A percentile compares a stretch with the other conserved stretches of the same genome.
phyloP scores from a whole-genome alignment of 2,797 vertebrate species.

The Odontamblyopus rebecca region DNA sequence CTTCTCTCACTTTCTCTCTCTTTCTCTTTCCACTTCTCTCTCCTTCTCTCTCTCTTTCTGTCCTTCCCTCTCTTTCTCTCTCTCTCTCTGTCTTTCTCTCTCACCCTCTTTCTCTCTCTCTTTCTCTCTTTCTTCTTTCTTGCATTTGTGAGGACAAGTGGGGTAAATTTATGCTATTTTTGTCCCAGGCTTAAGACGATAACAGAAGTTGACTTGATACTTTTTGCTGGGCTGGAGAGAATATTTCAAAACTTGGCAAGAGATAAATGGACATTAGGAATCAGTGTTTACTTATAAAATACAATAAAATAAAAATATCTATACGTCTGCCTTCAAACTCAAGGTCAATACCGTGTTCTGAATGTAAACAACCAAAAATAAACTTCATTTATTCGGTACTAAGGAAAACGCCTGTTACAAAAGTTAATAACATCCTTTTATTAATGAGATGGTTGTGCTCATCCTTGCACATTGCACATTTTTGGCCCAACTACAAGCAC shows the following conservation, averaged over 20 bases:
- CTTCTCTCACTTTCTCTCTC: conserved; percentile 19
- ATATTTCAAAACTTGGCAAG: conserved; percentile 15
- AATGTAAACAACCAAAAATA: too few relatives aligned
- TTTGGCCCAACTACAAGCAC: too few relatives aligned
- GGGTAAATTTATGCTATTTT: conserved; percentile 57
- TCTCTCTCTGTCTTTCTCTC: not conserved
- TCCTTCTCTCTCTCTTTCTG: too few relatives aligned
- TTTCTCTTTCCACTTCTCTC: conserved; percentile 7
- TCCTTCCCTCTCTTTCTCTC: not conserved
- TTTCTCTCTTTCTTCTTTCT: conserved; percentile 43
- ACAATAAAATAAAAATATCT: too few relatives aligned
- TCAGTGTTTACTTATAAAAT: not conserved
- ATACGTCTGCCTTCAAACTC: too few relatives aligned
- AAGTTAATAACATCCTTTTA: too few relatives aligned
- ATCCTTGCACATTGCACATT: too few relatives aligned
- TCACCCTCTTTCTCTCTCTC: conserved; percentile 16
- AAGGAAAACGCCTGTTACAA: too few relatives aligned
- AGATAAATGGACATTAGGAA: not conserved
- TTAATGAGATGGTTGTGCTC: too few relatives aligned
- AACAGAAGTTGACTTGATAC: conserved; percentile 33
- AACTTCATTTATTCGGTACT: too few relatives aligned
- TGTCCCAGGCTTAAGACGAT: conserved; percentile 34
- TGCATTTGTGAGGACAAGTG: conserved; percentile 43
- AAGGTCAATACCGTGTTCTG: too few relatives aligned
- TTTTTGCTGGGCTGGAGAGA: conserved; percentile 22